Evolutionary conservation across 2,888 invertebrate species (phyloP), one percentile per base, ranked within the genome.

Genomic region (Mellilla xanthometata): DNA sequence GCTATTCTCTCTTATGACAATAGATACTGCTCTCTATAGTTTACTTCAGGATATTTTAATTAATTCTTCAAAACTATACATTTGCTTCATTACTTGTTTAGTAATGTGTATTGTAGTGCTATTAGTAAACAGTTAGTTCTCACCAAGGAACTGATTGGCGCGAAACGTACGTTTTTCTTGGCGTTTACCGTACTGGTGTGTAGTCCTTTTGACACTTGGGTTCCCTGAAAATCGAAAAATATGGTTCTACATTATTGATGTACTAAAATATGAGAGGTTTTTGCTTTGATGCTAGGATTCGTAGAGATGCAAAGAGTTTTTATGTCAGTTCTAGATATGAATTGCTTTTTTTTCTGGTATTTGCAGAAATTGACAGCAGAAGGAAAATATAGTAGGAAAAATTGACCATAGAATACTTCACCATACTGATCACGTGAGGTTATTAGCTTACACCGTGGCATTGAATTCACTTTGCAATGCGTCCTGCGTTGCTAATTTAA

Each of bases 41-140:
- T n/a, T n/a, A n/a, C n/a, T n/a, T n/a, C n/a, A n/a, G n/a, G n/a
- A n/a, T n/a, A n/a, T n/a, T n/a, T n/a, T n/a, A n/a, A n/a, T n/a
- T n/a, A n/a, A n/a, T n/a, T n/a, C n/a, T 1, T 5, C 6, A 19
- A 19, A 19, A 19, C 15, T 19, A 19, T 19, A 19, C 40, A 55
- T 60, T n/a, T 68, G 63, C 63, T 71, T 64, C 58, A 69, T 59
- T 60, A 52, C 58, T 60, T 43, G 41, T 7, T 19, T 40, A 8
- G 27, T 26, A 41, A n/a, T 32, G 29, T 48, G 26, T 12, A 4
- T 51, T 60, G 53, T 24, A 19, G 15, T 24, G 60, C 56, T 52
- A 80, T 87, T 86, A 86, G 84, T 86, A 67, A 56, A 67, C 61
- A 68, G 87, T 89, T 89, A 89, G 85, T 82, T 77, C 89, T 89